Base-by-base conservation (phyloP, 1,140 invertebrate genomes). In the Orussus abietinus region DNA sequence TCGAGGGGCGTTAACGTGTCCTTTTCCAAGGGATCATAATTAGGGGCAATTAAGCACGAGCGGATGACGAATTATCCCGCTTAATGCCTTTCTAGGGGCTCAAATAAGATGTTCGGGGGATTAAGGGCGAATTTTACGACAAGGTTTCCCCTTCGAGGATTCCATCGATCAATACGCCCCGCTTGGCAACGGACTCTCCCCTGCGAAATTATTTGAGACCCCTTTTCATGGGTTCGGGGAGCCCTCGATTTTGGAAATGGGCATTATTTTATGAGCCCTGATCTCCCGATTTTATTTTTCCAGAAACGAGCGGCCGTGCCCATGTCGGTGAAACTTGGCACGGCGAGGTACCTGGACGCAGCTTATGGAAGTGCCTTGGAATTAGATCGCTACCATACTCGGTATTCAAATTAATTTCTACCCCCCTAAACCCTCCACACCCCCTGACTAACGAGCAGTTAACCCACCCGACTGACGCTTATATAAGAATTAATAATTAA, bases 131-230 rank as follows among this genome's bases (percentile, higher is more conserved):
- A n/a, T n/a, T n/a, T n/a, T n/a, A n/a, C n/a, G n/a, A n/a, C n/a
- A 25, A 25, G 55, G 57, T 45, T 60, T 65, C 62, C 11, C 47
- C 38, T 59, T 55, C 51, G 18, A 31, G 14, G 6, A n/a, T 7
- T 7, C 15, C 26, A 44, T 48, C 42, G 47, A 64, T 64, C 61
- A 64, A 64, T 64, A 62, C 41, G 36, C 32, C 47, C n/a, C 38
- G 31, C 45, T 26, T 49, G 46, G 45, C 45, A 52, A 52, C 33
- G 14, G 18, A 20, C 29, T 28, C 22, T n/a, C 4, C 10, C 6
- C 25, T 13, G 13, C 1, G 26, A 14, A 15, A 19, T n/a, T 6
- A 2, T 28, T 30, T 6, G 4, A 18, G 25, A 28, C 10, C 15
- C 25, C 21, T 13, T 26, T 26, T 38, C 21, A 5, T 33, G 29